These are phyloP conservation scores for Phorcus lineatus DNA, from an alignment of 2,888 invertebrate species.

Conservation along the genomic window DNA sequence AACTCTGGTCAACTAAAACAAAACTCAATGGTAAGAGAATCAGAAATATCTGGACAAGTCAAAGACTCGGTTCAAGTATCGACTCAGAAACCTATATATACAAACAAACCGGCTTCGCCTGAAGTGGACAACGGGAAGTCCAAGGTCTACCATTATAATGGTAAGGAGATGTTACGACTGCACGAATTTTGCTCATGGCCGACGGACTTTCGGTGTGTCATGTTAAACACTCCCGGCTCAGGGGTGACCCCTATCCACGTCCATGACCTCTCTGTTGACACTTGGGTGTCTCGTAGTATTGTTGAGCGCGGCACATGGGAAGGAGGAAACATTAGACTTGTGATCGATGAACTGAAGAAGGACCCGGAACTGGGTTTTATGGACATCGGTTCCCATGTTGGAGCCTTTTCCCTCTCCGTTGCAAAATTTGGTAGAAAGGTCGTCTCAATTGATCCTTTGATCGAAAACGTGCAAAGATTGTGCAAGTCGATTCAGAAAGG, in stretches of 20 bases:
- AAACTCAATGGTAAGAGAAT: no score
- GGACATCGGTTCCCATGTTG: slow-evolving; percentile 21
- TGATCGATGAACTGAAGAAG: background rate
- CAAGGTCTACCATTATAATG: background rate
- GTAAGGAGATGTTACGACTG: background rate
- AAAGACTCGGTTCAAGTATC: no score
- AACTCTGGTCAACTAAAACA: no score
- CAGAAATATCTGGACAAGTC: no score
- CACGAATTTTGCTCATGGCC: slow-evolving; percentile 18
- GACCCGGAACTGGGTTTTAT: slow-evolving; percentile 22
- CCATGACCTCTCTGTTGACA: background rate
- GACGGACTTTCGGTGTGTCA: background rate
- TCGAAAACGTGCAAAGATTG: slow-evolving; percentile 28
- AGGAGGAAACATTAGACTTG: background rate
- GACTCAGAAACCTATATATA: no score
- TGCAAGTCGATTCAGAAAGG: slow-evolving; percentile 30
- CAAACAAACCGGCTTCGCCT: no score
- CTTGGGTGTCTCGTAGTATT: background rate
- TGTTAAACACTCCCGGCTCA: background rate
- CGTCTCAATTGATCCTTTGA: slow-evolving; percentile 28
- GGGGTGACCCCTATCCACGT: slow-evolving; percentile 2
- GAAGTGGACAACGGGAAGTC: background rate
- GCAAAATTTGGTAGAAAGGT: slow-evolving; percentile 33
- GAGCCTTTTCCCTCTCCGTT: slow-evolving; percentile 27
- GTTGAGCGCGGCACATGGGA: background rate